These are phyloP conservation scores for Drosophila nasuta DNA, from an alignment of 1,140 invertebrate genomes.

Conservation along the genomic window DNA sequence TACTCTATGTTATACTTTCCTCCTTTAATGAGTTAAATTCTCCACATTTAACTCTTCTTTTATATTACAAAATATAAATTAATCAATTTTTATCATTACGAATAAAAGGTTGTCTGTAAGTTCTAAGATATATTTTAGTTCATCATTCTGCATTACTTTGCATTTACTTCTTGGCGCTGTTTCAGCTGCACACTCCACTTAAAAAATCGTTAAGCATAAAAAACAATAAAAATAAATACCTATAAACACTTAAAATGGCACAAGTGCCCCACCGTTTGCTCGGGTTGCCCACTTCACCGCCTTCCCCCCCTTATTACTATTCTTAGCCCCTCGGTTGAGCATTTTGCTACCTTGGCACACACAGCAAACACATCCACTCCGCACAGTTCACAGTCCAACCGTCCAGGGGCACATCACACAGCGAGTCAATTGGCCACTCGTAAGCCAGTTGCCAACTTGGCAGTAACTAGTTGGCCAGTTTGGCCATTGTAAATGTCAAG, in stretches of 20 bases:
- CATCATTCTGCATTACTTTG: not conserved
- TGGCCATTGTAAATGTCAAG: conserved; percentile 81
- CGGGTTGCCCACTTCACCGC: not conserved
- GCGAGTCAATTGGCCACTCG: conserved; percentile 13
- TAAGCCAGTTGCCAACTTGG: conserved; percentile 48
- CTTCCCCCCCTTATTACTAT: not conserved
- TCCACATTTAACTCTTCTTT: too few relatives aligned
- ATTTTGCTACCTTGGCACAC: conserved; percentile 3
- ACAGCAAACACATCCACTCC: not conserved
- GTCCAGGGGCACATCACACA: conserved; percentile 5
- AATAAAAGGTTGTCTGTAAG: not conserved
- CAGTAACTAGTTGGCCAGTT: conserved; percentile 54
- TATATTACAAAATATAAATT: too few relatives aligned
- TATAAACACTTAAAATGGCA: conserved; percentile 83
- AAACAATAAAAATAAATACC: conserved; percentile 83
- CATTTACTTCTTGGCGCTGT: conserved; percentile 24
- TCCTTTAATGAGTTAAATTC: too few relatives aligned
- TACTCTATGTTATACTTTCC: too few relatives aligned
- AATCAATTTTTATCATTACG: too few relatives aligned
- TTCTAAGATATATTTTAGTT: conserved; percentile 10
- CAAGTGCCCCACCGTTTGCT: conserved; percentile 35
- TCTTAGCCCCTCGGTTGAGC: not conserved
- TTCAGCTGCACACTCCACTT: conserved; percentile 65
- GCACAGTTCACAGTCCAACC: conserved; percentile 14
- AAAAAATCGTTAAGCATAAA: conserved; percentile 82